These are phyloP conservation scores for Ectropis crepuscularia DNA, from an alignment of 2,888 invertebrate genomes.

Conservation along the genomic window DNA sequence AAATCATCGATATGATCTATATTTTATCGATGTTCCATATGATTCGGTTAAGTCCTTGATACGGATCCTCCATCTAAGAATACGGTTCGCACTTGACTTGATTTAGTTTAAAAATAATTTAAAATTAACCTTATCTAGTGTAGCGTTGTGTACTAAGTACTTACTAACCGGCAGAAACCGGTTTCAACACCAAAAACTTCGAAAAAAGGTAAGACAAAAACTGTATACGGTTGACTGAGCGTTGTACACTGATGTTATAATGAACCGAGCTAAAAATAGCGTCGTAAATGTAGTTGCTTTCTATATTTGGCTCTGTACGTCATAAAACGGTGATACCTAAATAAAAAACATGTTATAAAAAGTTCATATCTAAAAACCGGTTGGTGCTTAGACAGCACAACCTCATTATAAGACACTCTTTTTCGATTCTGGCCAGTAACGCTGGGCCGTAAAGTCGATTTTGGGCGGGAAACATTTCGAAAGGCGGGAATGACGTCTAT, in stretches of 20 bases:
- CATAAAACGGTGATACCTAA: constrained; percentile 41
- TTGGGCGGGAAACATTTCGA: neutral
- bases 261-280: constrained; percentile 44
- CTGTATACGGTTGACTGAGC: constrained; percentile 11
- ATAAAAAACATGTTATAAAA: constrained; percentile 26
- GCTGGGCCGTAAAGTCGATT: neutral
- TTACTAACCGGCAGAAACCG: constrained; percentile 5
- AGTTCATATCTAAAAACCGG: constrained; percentile 18
- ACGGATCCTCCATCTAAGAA: no score
- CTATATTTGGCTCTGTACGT: constrained; percentile 47
- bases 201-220: constrained; percentile 19
- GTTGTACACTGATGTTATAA: constrained; percentile 33
- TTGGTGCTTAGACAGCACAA: constrained; percentile 1
- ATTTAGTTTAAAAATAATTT: no score
- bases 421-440: constrained; percentile 2
- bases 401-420: constrained; percentile 11
- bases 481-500: constrained; percentile 1
- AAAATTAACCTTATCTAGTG: no score
- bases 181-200: constrained; percentile 10
- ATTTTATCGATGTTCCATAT: no score
- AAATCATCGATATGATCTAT: no score
- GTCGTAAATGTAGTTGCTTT: constrained; percentile 40
- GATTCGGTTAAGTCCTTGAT: no score
- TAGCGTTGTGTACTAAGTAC: neutral
- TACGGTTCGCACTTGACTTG: no score